Percentiles rank a stretch among this genome's conserved stretches.
phyloP scores from a whole-genome alignment of 92 coral and sea anemone species.

The Meandrina meandrites region DNA sequence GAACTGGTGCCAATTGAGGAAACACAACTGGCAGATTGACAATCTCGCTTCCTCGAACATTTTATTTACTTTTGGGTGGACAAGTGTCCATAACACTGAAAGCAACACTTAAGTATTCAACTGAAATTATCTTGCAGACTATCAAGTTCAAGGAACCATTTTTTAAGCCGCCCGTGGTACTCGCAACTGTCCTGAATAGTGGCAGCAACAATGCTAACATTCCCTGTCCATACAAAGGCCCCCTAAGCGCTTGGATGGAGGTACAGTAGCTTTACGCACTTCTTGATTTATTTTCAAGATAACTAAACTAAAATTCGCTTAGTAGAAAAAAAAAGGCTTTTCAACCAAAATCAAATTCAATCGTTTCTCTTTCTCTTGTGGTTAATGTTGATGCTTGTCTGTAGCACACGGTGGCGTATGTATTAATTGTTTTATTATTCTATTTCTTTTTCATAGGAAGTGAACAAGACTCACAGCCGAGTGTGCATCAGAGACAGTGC shows the following conservation, averaged over 20 bases:
- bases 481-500: conserved; percentile 12
- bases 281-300: no score
- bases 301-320: no score
- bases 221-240: background rate
- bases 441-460: background rate
- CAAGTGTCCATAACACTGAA: no score
- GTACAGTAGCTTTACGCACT: background rate
- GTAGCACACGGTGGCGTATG: background rate
- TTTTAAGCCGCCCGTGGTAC: background rate
- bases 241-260: conserved; percentile 7
- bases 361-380: no score
- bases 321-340: background rate
- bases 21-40: no score
- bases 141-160: background rate
- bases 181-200: background rate
- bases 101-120: no score
- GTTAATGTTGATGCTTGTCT: no score
- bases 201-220: background rate
- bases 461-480: conserved; percentile 3
- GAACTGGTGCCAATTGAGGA: no score
- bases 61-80: no score
- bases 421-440: background rate
- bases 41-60: no score
- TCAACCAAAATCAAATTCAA: no score
- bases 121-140: background rate